phyloP scores from a whole-genome alignment of 2,888 invertebrate species.

The Dermolepida albohirtum region DNA sequence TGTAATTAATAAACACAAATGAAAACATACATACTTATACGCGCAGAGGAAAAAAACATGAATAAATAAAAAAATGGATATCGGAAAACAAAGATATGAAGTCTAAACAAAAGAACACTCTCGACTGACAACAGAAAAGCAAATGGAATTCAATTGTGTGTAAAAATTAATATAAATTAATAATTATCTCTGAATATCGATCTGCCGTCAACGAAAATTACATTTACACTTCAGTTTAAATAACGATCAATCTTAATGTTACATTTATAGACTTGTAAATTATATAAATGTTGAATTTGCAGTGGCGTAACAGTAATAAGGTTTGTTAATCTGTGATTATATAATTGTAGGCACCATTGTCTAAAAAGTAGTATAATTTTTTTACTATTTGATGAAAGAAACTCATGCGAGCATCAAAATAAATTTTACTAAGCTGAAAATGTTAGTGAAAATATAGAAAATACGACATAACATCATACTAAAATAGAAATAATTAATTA shows the following conservation, averaged over 20 bases:
- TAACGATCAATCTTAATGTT: conserved; percentile 31
- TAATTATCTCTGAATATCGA: conserved; percentile 20
- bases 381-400: no score
- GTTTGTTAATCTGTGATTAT: no score
- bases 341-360: no score
- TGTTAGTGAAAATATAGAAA: no score
- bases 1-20: conserved; percentile 21
- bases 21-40: neutral
- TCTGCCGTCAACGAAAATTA: conserved; percentile 25
- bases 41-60: conserved; percentile 1
- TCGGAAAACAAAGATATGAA: conserved; percentile 2
- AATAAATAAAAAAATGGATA: neutral
- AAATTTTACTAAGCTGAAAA: no score
- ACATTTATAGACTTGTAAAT: neutral
- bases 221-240: conserved; percentile 27
- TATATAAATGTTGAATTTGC: no score
- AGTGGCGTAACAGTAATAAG: no score
- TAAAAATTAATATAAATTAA: conserved; percentile 38
- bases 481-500: no score
- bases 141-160: conserved; percentile 31
- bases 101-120: conserved; percentile 24
- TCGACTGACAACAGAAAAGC: conserved; percentile 18
- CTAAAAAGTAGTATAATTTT: no score
- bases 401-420: no score
- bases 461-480: no score